These are phyloP conservation scores for Oryzias curvinotus DNA, from an alignment of 2,113 vertebrate genomes.

Conservation along the genomic window DNA sequence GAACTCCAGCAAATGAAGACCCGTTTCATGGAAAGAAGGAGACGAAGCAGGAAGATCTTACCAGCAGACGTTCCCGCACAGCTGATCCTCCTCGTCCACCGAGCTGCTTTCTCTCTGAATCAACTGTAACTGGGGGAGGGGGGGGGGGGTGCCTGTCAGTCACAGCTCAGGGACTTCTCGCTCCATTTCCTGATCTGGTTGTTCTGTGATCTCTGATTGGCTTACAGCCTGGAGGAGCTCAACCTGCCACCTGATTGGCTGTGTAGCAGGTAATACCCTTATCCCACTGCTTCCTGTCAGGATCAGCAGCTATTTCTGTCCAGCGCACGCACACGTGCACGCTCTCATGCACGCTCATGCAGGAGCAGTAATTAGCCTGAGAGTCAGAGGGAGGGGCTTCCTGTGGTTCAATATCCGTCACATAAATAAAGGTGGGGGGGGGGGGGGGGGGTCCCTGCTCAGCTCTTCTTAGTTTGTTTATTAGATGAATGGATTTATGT, in stretches of 20 bases:
- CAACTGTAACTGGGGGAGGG: constrained; percentile 1
- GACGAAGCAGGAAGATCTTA: constrained; percentile 19
- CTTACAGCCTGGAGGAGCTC: constrained; percentile 34
- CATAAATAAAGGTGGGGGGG: not conserved
- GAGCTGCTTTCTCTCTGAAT: constrained; percentile 24
- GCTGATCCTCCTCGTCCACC: constrained; percentile 2
- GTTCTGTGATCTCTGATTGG: constrained; percentile 59
- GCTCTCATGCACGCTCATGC: constrained; percentile 6
- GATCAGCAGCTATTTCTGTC: constrained; percentile 67
- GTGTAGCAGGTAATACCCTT: constrained; percentile 58
- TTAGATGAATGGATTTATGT: too few species aligned
- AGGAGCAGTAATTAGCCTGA: constrained; percentile 33
- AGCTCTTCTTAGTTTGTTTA: not conserved
- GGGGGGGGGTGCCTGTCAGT: constrained; percentile 27
- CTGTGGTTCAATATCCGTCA: constrained; percentile 31
- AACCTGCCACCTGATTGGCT: constrained; percentile 56
- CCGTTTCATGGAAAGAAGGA: too few species aligned
- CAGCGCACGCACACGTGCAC: constrained; percentile 8
- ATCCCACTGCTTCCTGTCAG: constrained; percentile 58
- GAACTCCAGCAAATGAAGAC: too few species aligned
- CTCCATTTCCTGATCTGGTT: constrained; percentile 50
- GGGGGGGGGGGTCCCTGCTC: not conserved
- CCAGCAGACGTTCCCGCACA: constrained; percentile 24
- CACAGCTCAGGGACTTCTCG: constrained; percentile 34
- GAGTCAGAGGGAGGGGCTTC: constrained; percentile 12